phyloP scores from a whole-genome alignment of 2,888 invertebrate genomes.

The Nephrocerus scutellatus region DNA sequence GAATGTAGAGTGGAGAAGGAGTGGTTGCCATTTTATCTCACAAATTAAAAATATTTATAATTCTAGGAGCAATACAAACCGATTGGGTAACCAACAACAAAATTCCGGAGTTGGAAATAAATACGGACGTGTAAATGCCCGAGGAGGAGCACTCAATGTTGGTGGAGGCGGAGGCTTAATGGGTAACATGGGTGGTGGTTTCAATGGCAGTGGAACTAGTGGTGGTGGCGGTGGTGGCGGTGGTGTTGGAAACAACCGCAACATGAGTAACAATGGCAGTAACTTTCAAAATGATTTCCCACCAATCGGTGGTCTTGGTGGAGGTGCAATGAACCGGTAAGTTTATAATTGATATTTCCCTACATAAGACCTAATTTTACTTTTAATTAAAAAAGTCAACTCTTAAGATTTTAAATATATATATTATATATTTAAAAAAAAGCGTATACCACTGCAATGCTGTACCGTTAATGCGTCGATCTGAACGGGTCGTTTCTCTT shows the following conservation, averaged over 20 bases:
- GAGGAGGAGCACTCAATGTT: no score
- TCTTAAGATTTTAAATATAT: background rate
- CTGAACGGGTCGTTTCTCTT: no score
- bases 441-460: no score
- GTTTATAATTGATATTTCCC: conserved; percentile 15
- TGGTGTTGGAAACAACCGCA: conserved; percentile 23
- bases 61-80: no score
- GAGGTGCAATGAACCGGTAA: conserved; percentile 35
- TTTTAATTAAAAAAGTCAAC: background rate
- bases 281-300: conserved; percentile 42
- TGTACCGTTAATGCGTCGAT: no score
- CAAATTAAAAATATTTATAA: no score
- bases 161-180: conserved; percentile 36
- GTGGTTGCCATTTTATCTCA: no score
- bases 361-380: conserved; percentile 1
- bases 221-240: conserved; percentile 45
- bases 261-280: conserved; percentile 20
- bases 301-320: conserved; percentile 27
- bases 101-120: no score
- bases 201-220: conserved; percentile 45
- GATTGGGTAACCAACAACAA: no score
- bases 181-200: conserved; percentile 30
- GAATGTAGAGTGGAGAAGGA: no score
- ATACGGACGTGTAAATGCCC: no score
- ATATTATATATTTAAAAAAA: background rate